Percentiles rank a stretch among this genome's conserved stretches.
Evolutionary conservation across 2,113 vertebrate species (phyloP).

Genomic region (Oryzias curvinotus): DNA sequence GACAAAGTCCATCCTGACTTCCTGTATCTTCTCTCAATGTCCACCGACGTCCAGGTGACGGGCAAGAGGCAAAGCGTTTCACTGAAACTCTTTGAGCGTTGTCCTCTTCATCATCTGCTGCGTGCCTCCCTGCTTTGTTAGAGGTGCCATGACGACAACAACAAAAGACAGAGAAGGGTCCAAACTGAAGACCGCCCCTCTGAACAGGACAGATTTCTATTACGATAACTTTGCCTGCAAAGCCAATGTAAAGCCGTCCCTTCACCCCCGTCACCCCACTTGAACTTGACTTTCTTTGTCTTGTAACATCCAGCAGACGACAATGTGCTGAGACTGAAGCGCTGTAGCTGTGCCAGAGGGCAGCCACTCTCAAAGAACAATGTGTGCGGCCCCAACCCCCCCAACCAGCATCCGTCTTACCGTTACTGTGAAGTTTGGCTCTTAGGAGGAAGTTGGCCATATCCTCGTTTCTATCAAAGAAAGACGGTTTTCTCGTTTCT

Average conservation of each 20-base stretch:
- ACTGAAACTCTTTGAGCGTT: conserved; percentile 13
- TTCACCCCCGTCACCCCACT: background rate
- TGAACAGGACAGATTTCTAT: conserved; percentile 21
- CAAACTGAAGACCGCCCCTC: conserved; percentile 30
- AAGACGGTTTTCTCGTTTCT: conserved; percentile 48
- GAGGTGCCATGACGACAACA: conserved; percentile 33
- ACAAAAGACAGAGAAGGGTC: conserved; percentile 37
- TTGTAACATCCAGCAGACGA: conserved; percentile 59
- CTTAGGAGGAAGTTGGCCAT: conserved; percentile 45
- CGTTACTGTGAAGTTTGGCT: conserved; percentile 60
- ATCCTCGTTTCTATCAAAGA: conserved; percentile 41
- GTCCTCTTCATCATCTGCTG: conserved; percentile 38
- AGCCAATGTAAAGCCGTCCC: conserved; percentile 59
- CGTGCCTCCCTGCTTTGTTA: conserved; percentile 34
- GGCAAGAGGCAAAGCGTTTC: conserved; percentile 26
- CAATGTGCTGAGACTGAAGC: conserved; percentile 51
- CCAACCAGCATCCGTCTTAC: conserved; percentile 58
- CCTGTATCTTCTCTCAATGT: conserved; percentile 67
- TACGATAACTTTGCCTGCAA: conserved; percentile 47
- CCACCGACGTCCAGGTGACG: conserved; percentile 64
- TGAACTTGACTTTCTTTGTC: conserved; percentile 18
- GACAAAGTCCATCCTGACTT: conserved; percentile 53
- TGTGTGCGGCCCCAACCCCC: conserved; percentile 54
- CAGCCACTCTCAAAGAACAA: conserved; percentile 40
- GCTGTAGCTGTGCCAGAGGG: conserved; percentile 47